These are phyloP conservation scores for Paguma larvata DNA, from an alignment of 2,797 vertebrate genomes.

Conservation along the genomic window DNA sequence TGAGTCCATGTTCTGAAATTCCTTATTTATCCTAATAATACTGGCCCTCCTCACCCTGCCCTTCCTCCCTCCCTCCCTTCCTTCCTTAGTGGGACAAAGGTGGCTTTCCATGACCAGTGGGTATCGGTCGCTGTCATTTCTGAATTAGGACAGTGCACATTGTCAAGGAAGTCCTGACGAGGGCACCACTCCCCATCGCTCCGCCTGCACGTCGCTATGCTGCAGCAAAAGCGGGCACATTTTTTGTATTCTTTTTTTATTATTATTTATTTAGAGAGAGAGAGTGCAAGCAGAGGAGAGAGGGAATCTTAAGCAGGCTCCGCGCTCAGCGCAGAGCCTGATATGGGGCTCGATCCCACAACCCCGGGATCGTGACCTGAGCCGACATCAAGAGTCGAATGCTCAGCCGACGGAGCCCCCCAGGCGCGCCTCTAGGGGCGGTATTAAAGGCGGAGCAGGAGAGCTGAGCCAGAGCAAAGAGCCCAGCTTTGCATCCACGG, in stretches of 20 bases:
- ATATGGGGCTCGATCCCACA: too few species aligned
- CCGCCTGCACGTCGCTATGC: not conserved
- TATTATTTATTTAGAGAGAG: too few species aligned
- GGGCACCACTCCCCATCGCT: not conserved
- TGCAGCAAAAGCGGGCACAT: fast-evolving
- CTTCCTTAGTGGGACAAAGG: not conserved
- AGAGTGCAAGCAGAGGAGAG: too few species aligned
- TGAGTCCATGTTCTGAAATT: not conserved
- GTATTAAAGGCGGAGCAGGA: not conserved
- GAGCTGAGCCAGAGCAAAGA: not conserved
- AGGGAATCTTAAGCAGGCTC: too few species aligned
- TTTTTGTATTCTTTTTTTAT: too few species aligned
- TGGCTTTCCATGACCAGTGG: not conserved
- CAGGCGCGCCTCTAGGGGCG: too few species aligned
- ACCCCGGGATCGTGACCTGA: too few species aligned
- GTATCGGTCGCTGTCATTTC: not conserved
- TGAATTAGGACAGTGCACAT: not conserved
- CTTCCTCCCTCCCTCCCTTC: not conserved
- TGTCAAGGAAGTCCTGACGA: not conserved
- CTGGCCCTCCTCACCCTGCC: not conserved
- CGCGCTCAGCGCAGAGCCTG: too few species aligned
- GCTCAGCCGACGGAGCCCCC: too few species aligned
- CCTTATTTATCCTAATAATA: not conserved
- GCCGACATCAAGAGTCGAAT: too few species aligned
- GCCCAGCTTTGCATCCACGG: not conserved